phyloP scores from a whole-genome alignment of 1,140 invertebrate species.

The Camponotus floridanus region DNA sequence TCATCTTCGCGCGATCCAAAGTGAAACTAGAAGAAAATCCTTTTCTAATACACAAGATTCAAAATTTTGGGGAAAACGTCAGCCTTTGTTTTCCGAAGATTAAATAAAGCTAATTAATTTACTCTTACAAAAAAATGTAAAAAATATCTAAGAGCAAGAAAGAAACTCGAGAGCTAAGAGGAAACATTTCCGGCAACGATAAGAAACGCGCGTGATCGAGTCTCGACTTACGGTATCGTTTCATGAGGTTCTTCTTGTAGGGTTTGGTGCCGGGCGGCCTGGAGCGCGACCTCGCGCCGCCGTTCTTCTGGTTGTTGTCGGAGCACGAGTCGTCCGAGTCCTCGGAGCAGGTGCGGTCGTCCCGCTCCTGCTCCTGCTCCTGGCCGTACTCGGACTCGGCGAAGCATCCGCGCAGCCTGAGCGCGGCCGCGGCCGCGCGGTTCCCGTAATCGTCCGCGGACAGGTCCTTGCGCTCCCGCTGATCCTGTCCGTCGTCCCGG shows the following conservation, averaged over 20 bases:
- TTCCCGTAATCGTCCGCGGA: constrained; percentile 77
- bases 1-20: background rate
- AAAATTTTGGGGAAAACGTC: no score
- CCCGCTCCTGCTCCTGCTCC: constrained; percentile 83
- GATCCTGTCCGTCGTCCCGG: constrained; percentile 70
- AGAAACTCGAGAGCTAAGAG: no score
- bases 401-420: constrained; percentile 76
- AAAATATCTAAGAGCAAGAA: no score
- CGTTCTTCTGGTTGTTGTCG: constrained; percentile 83
- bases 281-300: constrained; percentile 76
- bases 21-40: no score
- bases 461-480: constrained; percentile 69
- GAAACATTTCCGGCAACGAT: no score
- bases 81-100: no score
- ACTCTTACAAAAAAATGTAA: no score
- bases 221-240: constrained; percentile 93
- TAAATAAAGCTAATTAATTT: no score
- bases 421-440: constrained; percentile 63
- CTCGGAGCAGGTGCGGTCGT: constrained; percentile 89
- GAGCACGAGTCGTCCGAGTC: constrained; percentile 92
- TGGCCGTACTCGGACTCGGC: constrained; percentile 80
- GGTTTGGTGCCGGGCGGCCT: constrained; percentile 89
- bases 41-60: no score
- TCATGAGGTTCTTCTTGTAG: constrained; percentile 95
- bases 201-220: background rate